A percentile compares a stretch with the other conserved stretches of the same genome.
These are phyloP conservation scores for Umimayanthus chanpuru DNA, from an alignment of 92 coral and sea anemone species.

Conservation along the genomic window DNA sequence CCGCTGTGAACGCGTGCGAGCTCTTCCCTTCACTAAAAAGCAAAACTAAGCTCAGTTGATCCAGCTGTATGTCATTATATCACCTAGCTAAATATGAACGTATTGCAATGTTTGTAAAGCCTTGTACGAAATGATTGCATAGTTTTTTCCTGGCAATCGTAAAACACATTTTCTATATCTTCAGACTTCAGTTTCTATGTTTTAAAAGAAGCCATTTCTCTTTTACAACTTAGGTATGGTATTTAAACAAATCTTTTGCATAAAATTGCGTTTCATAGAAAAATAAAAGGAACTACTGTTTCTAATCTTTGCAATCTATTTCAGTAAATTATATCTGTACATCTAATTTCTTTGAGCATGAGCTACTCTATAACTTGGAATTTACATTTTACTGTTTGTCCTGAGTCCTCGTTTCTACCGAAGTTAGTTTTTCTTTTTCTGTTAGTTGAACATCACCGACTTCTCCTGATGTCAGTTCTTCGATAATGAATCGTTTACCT, in stretches of 20 bases:
- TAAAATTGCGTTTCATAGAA: conserved; percentile 19
- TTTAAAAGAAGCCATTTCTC: conserved; percentile 20
- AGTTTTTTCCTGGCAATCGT: background rate
- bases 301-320: background rate
- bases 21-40: background rate
- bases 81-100: background rate
- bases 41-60: background rate
- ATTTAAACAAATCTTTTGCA: conserved; percentile 13
- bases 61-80: background rate
- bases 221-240: conserved; percentile 12
- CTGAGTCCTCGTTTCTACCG: background rate
- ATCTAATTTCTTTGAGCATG: background rate
- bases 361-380: background rate
- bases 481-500: conserved; percentile 27
- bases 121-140: conserved; percentile 18
- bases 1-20: background rate
- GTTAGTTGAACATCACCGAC: background rate
- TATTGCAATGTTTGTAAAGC: background rate
- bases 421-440: conserved; percentile 1
- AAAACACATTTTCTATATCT: conserved; percentile 5
- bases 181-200: background rate
- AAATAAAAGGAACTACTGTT: conserved; percentile 1
- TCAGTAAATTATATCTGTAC: conserved; percentile 28
- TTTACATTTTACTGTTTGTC: background rate
- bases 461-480: conserved; percentile 7